Evolutionary conservation across 1,140 invertebrate genomes (phyloP).

Genomic region (Nixonia krombeini): DNA sequence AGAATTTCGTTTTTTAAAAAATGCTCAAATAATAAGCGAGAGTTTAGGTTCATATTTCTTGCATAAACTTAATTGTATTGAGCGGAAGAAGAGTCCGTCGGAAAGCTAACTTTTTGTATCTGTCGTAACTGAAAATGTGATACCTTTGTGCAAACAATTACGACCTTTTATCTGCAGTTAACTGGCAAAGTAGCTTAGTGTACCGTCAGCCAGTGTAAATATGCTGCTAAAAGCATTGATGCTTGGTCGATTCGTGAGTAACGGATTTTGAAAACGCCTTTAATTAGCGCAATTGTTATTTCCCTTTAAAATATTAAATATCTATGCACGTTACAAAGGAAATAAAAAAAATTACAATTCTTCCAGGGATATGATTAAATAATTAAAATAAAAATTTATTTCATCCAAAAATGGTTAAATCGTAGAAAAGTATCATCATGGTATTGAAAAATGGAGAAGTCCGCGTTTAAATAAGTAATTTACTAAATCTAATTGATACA

Average conservation of each 20-base stretch:
- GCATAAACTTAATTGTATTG: conserved; percentile 14
- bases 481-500: conserved; percentile 34
- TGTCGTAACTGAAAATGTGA: conserved; percentile 37
- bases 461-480: conserved; percentile 47
- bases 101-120: conserved; percentile 19
- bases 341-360: conserved; percentile 31
- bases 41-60: no score
- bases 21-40: no score
- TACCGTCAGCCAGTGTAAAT: conserved; percentile 14
- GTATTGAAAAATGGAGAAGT: no score
- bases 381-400: no score
- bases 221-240: conserved; percentile 33
- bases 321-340: conserved; percentile 22
- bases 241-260: conserved; percentile 16
- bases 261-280: conserved; percentile 9
- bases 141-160: conserved; percentile 38
- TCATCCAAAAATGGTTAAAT: no score
- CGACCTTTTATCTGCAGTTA: conserved; percentile 24
- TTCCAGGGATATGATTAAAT: no score
- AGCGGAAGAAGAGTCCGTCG: conserved; percentile 13
- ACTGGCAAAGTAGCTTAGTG: conserved; percentile 19
- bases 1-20: no score
- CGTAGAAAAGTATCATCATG: no score
- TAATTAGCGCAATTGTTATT: conserved; percentile 21
- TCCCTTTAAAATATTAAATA: conserved; percentile 13